Conservation (phyloP, 2,797 vertebrate species). For the Diplodus puntazzo region DNA sequence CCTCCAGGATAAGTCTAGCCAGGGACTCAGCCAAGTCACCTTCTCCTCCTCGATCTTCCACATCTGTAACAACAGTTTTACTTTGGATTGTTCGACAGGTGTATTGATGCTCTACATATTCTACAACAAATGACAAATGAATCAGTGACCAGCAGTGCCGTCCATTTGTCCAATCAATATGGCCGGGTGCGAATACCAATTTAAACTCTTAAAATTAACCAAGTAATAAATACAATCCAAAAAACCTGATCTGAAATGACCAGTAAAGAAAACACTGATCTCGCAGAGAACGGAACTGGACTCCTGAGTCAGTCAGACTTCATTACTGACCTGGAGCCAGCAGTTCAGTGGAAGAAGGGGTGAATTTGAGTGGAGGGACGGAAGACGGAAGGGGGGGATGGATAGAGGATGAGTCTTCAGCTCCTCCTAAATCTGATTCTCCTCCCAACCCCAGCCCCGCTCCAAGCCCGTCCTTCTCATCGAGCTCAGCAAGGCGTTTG, state of each 20-base stretch:
- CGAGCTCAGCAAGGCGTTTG: constrained; percentile 91
- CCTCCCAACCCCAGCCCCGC: constrained; percentile 47
- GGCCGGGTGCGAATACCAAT: too few species aligned
- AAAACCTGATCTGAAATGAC: not conserved
- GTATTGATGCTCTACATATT: not conserved
- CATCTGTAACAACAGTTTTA: constrained; percentile 59
- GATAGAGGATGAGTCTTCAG: constrained; percentile 37
- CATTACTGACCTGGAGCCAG: constrained; percentile 67
- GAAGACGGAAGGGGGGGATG: constrained; percentile 57
- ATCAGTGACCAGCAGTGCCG: not conserved
- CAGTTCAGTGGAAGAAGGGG: constrained; percentile 58
- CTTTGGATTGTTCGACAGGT: not conserved
- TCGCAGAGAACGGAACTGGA: not conserved
- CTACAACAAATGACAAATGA: not conserved
- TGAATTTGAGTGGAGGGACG: constrained; percentile 51
- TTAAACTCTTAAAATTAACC: not conserved
- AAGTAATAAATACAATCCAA: not conserved
- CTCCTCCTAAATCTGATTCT: constrained; percentile 21
- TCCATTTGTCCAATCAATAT: not conserved
- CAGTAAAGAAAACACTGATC: not conserved
- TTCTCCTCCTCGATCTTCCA: constrained; percentile 87
- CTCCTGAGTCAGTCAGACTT: not conserved
- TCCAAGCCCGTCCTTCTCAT: constrained; percentile 78
- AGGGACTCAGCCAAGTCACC: constrained; percentile 91
- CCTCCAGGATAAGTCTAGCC: constrained; percentile 89